phyloP scores from a whole-genome alignment of 1,140 invertebrate species.

The Doryteuthis pealeii region DNA sequence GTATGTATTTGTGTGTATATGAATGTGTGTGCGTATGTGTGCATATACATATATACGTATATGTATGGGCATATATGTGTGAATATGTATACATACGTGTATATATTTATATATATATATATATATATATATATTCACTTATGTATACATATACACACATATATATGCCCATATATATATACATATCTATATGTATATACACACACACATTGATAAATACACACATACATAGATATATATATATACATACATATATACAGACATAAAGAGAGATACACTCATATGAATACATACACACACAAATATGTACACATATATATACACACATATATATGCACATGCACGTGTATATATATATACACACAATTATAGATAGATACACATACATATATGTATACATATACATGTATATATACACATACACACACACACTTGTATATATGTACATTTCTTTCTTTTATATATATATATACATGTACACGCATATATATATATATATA shows the following conservation, averaged over 20 bases:
- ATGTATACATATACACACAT: no score
- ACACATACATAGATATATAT: no score
- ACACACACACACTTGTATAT: not conserved
- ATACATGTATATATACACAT: not conserved
- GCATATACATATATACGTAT: no score
- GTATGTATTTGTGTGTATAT: no score
- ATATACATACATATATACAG: no score
- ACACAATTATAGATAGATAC: not conserved
- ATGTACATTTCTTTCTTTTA: not conserved
- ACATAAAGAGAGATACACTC: not conserved
- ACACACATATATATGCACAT: conserved; percentile 1
- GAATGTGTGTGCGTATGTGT: no score
- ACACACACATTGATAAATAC: no score
- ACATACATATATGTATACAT: not conserved
- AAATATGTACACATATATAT: not conserved
- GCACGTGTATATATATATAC: not conserved
- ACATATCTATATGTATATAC: no score
- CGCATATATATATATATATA: not conserved
- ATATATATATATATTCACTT: no score
- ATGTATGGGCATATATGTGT: no score
- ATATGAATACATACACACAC: not conserved
- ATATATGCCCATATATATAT: no score
- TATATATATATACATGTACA: not conserved
- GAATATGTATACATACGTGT: not conserved
- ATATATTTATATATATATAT: no score